Evolutionary conservation across 2,888 invertebrate genomes (phyloP).

Genomic region (Steinernema carpocapsae): DNA sequence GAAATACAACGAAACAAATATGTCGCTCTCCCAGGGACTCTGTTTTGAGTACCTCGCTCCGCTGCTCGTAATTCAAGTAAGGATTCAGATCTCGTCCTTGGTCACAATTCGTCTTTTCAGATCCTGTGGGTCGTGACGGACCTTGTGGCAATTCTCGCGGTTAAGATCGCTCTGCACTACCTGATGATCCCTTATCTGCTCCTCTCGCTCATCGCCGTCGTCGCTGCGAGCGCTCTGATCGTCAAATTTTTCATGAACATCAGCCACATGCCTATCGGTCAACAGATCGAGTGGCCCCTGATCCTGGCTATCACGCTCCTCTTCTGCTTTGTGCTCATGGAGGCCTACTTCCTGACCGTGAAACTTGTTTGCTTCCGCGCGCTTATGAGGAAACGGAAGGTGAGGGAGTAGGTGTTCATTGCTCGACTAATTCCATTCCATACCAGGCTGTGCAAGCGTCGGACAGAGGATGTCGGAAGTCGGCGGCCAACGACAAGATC

Average conservation of each 20-base stretch:
- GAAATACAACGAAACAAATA: conserved; percentile 17
- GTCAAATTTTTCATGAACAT: conserved; percentile 40
- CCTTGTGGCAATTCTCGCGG: conserved; percentile 35
- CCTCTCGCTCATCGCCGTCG: conserved; percentile 36
- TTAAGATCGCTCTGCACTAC: conserved; percentile 39
- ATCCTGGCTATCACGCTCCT: conserved; percentile 34
- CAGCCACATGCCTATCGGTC: conserved; percentile 36
- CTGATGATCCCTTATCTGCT: conserved; percentile 42
- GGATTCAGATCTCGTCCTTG: neutral
- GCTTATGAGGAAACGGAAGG: conserved; percentile 42
- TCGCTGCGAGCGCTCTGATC: conserved; percentile 21
- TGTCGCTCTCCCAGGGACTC: conserved; percentile 15
- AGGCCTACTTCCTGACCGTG: conserved; percentile 41
- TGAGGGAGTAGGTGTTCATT: neutral
- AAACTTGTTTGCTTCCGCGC: conserved; percentile 39
- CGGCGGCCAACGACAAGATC: conserved; percentile 10
- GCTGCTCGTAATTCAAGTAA: conserved; percentile 37
- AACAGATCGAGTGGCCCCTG: conserved; percentile 39
- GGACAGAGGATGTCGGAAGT: conserved; percentile 6
- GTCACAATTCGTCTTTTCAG: conserved; percentile 12
- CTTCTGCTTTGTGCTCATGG: conserved; percentile 35
- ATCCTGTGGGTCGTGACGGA: conserved; percentile 40
- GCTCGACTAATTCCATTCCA: neutral
- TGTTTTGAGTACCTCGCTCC: conserved; percentile 38
- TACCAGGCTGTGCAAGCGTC: conserved; percentile 7